Evolutionary conservation across 2,888 invertebrate species (phyloP).

Genomic region (Argyresthia albistria): DNA sequence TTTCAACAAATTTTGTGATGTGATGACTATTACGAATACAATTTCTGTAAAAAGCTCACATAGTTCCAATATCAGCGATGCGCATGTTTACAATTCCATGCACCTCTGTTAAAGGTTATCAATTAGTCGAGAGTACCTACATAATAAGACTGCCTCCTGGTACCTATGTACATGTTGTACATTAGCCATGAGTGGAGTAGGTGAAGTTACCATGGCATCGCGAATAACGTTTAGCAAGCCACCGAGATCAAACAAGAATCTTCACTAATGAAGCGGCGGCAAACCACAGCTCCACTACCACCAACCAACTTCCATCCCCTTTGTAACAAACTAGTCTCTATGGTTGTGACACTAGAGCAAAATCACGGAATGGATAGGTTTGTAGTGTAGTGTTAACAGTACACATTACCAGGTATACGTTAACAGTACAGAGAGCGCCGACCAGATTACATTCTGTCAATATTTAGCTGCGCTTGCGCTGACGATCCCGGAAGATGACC

Average conservation of each 20-base stretch:
- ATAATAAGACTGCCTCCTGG: background rate
- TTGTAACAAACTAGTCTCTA: background rate
- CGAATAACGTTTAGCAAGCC: conserved; percentile 51
- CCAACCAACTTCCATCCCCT: background rate
- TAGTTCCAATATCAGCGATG: too few species aligned
- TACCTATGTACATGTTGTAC: too few species aligned
- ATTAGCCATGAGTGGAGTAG: background rate
- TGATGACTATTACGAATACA: too few species aligned
- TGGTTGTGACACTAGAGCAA: background rate
- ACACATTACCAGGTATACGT: conserved; percentile 53
- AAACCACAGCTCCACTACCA: background rate
- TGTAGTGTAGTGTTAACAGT: conserved; percentile 40
- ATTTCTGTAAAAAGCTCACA: too few species aligned
- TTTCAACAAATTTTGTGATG: too few species aligned
- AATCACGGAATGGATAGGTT: background rate
- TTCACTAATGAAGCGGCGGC: conserved; percentile 46
- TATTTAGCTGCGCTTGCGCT: conserved; percentile 38
- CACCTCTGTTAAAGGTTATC: too few species aligned
- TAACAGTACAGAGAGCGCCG: conserved; percentile 43
- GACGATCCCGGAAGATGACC: conserved; percentile 8
- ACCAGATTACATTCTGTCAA: conserved; percentile 64
- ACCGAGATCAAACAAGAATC: conserved; percentile 36
- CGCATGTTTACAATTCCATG: too few species aligned
- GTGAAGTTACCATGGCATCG: conserved; percentile 23
- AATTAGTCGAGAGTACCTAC: too few species aligned